phyloP scores from a whole-genome alignment of 2,797 vertebrate genomes.

The Arnoldichthys spilopterus region DNA sequence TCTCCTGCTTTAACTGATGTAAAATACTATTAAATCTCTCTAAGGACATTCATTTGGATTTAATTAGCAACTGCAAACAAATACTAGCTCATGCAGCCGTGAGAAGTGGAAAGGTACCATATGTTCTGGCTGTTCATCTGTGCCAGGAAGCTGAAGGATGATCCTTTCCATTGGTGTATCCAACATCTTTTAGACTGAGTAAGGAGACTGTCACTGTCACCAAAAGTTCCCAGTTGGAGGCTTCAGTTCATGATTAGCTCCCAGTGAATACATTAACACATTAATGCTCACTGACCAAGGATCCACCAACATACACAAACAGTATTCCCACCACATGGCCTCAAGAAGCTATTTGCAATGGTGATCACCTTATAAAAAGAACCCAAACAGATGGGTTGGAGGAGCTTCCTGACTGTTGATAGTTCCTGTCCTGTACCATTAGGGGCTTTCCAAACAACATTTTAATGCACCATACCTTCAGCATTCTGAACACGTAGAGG shows the following conservation, averaged over 20 bases:
- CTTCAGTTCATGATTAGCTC: constrained; percentile 5
- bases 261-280: constrained; percentile 23
- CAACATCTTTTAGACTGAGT: background rate
- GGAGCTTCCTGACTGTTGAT: constrained; percentile 28
- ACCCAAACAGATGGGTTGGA: constrained; percentile 40
- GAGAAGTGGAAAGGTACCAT: background rate
- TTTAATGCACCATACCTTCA: constrained; percentile 28
- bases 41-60: background rate
- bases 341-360: constrained; percentile 24
- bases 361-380: constrained; percentile 21
- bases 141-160: background rate
- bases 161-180: background rate
- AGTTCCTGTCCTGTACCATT: constrained; percentile 10
- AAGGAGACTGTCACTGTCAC: constrained; percentile 6
- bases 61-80: background rate
- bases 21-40: background rate
- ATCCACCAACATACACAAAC: constrained; percentile 18
- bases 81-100: background rate
- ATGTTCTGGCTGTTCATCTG: background rate
- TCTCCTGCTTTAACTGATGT: background rate
- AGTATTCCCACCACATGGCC: background rate
- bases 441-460: constrained; percentile 25
- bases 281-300: constrained; percentile 20
- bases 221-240: constrained; percentile 14
- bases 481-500: constrained; percentile 2